These are phyloP conservation scores for Bradypodion pumilum DNA, from an alignment of 2,797 vertebrate species.

Conservation along the genomic window DNA sequence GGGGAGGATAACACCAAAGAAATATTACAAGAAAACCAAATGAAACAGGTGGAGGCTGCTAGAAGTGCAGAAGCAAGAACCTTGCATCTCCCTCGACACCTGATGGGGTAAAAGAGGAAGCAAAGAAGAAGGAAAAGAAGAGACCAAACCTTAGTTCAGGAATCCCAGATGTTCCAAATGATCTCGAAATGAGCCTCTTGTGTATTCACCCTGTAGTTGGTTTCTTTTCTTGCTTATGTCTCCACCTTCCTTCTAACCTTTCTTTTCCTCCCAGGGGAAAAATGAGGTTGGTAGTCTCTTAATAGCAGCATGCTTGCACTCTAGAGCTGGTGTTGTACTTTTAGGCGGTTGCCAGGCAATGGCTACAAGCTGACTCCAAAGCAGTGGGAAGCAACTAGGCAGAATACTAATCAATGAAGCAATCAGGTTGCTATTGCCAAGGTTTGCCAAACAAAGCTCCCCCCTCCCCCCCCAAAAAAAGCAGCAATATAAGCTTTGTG, in stretches of 20 bases:
- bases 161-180: not conserved
- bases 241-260: not conserved
- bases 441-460: not conserved
- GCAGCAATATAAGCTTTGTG: accelerated
- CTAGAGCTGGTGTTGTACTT: constrained; percentile 54
- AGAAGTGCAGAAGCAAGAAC: too few species aligned
- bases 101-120: too few species aligned
- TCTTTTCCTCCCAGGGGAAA: not conserved
- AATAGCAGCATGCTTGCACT: not conserved
- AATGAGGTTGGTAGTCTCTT: not conserved
- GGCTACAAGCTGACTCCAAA: not conserved
- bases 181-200: not conserved
- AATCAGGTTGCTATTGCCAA: not conserved
- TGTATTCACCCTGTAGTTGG: not conserved
- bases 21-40: too few species aligned
- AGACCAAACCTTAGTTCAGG: constrained; percentile 37
- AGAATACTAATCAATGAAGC: constrained; percentile 56
- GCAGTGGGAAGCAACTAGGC: constrained; percentile 21
- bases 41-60: too few species aligned
- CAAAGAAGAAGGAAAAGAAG: too few species aligned
- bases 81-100: too few species aligned
- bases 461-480: accelerated
- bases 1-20: too few species aligned
- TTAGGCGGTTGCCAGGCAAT: constrained; percentile 71
- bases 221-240: not conserved